Base-by-base conservation (phyloP, 2,888 invertebrate genomes). In the Rhaphigaster nebulosa region DNA sequence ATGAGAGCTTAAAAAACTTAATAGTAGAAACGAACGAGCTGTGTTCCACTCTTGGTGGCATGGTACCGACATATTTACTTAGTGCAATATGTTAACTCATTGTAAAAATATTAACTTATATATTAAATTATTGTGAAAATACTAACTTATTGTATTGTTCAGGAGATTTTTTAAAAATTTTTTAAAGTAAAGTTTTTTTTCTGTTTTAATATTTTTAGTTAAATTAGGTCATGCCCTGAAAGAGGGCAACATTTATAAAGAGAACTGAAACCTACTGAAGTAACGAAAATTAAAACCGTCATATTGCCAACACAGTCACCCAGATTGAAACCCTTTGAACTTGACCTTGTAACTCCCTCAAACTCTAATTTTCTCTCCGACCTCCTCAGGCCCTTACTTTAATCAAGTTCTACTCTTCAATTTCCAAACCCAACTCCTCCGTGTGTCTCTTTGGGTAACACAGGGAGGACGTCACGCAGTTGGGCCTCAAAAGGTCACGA, bases 341-440 rank as follows among this genome's bases (percentile, higher is more conserved):
- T 70, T 70, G 70, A 70, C 70, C 70, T 34, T 70, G 70, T 34
- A 70, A 18, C 34, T 70, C 29, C 65, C 29, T 15, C 5, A 18
- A 70, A n/a, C 70, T 18, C 70, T 70, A 70, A 70, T 70, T 70
- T 70, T 34, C 15, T 23, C 70, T 29, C 12, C 29, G 5, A n/a
- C 13, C 29, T 70, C 70, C 70, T 70, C 70, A 34, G 34, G 3
- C 34, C 34, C 70, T 70, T 70, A 70, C 70, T 70, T 70, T 70
- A 70, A 70, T 70, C 34, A 70, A 70, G 70, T 70, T 70, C 34
- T 34, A 70, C 70, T 34, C 70, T 70, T 70, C 70, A 70, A 70
- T 70, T 70, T 70, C 29, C 70, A 34, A 26, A 8, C 70, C 34
- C 70, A 70, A 70, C 70, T 70, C 34, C 34, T 70, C 70, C 70